phyloP scores from a whole-genome alignment of 2,113 vertebrate genomes.

The Microcebus lehilahytsara region DNA sequence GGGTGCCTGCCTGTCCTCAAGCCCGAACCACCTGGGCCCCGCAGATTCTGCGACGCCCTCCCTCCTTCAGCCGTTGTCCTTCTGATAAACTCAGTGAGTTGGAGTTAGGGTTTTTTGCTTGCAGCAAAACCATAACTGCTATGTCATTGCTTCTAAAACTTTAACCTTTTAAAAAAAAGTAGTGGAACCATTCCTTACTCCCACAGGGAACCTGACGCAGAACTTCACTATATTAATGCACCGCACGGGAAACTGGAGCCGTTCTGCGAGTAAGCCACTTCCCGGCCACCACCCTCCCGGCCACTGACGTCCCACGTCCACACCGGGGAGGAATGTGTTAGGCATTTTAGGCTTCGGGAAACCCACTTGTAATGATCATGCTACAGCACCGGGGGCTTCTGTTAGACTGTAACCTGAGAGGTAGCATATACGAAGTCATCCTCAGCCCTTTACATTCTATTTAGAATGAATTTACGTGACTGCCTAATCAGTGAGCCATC shows the following conservation, averaged over 20 bases:
- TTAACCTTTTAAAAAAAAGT: background rate
- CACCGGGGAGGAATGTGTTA: background rate
- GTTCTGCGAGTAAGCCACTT: background rate
- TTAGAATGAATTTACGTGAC: background rate
- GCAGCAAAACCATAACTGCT: background rate
- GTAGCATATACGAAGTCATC: accelerated
- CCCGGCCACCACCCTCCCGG: background rate
- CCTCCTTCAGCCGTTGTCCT: accelerated
- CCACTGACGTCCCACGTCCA: background rate
- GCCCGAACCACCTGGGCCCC: background rate
- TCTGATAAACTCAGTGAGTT: background rate
- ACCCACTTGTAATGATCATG: background rate
- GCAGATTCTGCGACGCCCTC: accelerated
- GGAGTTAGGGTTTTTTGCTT: background rate
- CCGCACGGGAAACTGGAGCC: no score
- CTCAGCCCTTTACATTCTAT: background rate
- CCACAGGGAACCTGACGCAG: background rate
- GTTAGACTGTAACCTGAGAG: background rate
- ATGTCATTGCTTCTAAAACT: background rate
- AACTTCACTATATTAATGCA: background rate
- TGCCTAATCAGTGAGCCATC: background rate
- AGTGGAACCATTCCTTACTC: background rate
- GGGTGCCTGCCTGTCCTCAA: background rate
- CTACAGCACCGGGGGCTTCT: background rate
- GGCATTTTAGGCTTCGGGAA: background rate